These are phyloP conservation scores for Netelia fuscicornis DNA, from an alignment of 2,888 invertebrate genomes.

Conservation along the genomic window DNA sequence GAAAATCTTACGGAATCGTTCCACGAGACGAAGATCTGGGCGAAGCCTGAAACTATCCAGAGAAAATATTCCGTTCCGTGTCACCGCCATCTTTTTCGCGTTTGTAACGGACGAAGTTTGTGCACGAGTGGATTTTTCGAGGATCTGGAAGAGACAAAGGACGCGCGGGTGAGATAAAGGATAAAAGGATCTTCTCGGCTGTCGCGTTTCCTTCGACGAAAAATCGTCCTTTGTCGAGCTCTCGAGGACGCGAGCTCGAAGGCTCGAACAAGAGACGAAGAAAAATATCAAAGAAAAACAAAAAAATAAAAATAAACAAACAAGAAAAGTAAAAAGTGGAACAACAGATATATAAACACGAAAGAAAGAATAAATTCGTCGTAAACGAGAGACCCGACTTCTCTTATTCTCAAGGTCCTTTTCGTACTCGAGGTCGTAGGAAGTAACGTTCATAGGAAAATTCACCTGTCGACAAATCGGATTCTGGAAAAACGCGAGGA, in stretches of 20 bases:
- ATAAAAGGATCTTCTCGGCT: constrained; percentile 32
- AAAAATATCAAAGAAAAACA: too few relatives aligned
- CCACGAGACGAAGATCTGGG: constrained; percentile 30
- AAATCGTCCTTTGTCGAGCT: not conserved
- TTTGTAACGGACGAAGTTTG: not conserved
- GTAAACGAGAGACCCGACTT: too few relatives aligned
- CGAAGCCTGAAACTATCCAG: not conserved
- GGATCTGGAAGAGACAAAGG: not conserved
- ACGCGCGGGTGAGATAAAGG: not conserved
- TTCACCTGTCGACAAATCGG: too few relatives aligned
- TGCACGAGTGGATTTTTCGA: not conserved
- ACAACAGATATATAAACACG: too few relatives aligned
- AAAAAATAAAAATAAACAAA: not conserved
- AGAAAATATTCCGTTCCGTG: constrained; percentile 30
- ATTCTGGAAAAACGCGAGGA: too few relatives aligned
- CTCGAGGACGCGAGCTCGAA: not conserved
- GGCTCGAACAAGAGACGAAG: too few relatives aligned
- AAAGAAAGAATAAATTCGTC: too few relatives aligned
- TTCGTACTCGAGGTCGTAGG: too few relatives aligned
- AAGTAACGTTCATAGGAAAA: too few relatives aligned
- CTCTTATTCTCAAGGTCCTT: too few relatives aligned
- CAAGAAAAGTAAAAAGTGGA: not conserved
- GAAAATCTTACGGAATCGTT: constrained; percentile 11
- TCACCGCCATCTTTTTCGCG: not conserved
- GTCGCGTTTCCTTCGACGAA: not conserved